Conservation (phyloP, 2,888 invertebrate genomes). For the Drosophila neoperkinsi region DNA sequence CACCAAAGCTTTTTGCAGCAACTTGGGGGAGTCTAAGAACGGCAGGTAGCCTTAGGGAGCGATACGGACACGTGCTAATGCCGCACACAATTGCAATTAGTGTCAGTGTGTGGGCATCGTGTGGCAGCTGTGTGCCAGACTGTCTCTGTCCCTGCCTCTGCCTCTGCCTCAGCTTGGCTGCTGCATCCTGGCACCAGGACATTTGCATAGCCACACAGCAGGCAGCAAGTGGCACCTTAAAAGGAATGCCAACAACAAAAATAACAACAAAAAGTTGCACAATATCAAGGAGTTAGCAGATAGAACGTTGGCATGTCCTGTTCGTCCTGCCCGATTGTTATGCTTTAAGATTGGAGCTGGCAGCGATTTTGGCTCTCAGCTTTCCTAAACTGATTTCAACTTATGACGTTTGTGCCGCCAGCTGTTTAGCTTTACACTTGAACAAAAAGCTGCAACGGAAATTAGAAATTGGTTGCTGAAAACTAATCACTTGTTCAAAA, state of each 20-base stretch:
- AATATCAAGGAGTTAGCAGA: constrained; percentile 9
- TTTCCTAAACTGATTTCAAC: constrained; percentile 75
- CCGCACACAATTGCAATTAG: constrained; percentile 79
- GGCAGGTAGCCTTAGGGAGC: constrained; percentile 42
- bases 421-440: constrained; percentile 10
- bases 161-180: constrained; percentile 5
- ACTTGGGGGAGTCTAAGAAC: not conserved
- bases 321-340: constrained; percentile 14
- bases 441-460: not conserved
- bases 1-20: constrained; percentile 58
- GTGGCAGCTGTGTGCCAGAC: constrained; percentile 29
- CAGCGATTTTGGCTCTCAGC: constrained; percentile 35
- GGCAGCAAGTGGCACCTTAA: constrained; percentile 49
- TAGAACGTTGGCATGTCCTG: not conserved
- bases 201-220: constrained; percentile 59
- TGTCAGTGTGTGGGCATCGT: constrained; percentile 69
- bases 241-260: constrained; percentile 50
- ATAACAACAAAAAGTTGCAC: constrained; percentile 27
- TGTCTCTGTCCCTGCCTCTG: not conserved
- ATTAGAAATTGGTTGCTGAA: not conserved
- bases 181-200: constrained; percentile 33
- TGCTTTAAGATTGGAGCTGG: constrained; percentile 43
- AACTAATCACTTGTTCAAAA: not conserved
- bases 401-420: constrained; percentile 41
- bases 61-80: constrained; percentile 72